These are phyloP conservation scores for Lateolabrax maculatus DNA, from an alignment of 2,797 vertebrate genomes.

Conservation along the genomic window DNA sequence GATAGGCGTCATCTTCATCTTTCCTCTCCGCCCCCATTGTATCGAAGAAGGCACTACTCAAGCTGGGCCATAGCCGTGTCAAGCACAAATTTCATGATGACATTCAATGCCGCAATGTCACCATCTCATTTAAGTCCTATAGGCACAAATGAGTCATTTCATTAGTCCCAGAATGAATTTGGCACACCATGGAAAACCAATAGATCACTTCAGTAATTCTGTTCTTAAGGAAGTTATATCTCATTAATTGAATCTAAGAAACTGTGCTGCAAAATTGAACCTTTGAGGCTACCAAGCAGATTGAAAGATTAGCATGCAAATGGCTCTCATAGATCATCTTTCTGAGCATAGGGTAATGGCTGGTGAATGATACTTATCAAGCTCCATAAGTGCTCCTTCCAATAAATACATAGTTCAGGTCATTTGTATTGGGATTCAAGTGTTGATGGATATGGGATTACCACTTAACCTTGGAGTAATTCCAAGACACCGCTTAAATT, in stretches of 20 bases:
- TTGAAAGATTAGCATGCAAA: conserved; percentile 81
- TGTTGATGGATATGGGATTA: conserved; percentile 86
- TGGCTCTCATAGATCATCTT: conserved; percentile 79
- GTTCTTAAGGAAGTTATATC: conserved; percentile 73
- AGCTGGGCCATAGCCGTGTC: conserved; percentile 54
- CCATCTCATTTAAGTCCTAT: conserved; percentile 80
- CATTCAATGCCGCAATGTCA: conserved; percentile 80
- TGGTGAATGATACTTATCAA: conserved; percentile 84
- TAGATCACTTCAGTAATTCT: conserved; percentile 79
- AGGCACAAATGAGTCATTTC: conserved; percentile 78
- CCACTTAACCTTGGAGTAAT: conserved; percentile 88
- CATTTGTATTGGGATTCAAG: conserved; percentile 80
- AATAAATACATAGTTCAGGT: conserved; percentile 83
- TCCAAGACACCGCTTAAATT: conserved; percentile 81
- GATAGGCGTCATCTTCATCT: conserved; percentile 26
- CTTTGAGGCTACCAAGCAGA: conserved; percentile 74
- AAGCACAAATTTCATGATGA: conserved; percentile 78
- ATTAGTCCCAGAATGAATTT: conserved; percentile 82
- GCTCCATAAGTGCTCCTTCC: conserved; percentile 85
- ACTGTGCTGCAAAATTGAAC: conserved; percentile 75
- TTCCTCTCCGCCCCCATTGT: conserved; percentile 36
- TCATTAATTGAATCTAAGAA: conserved; percentile 67
- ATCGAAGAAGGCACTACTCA: conserved; percentile 48
- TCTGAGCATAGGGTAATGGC: conserved; percentile 83
- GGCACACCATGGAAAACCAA: conserved; percentile 81